Evolutionary conservation across 2,797 vertebrate species (phyloP).

Genomic region (Gallinago stenura): DNA sequence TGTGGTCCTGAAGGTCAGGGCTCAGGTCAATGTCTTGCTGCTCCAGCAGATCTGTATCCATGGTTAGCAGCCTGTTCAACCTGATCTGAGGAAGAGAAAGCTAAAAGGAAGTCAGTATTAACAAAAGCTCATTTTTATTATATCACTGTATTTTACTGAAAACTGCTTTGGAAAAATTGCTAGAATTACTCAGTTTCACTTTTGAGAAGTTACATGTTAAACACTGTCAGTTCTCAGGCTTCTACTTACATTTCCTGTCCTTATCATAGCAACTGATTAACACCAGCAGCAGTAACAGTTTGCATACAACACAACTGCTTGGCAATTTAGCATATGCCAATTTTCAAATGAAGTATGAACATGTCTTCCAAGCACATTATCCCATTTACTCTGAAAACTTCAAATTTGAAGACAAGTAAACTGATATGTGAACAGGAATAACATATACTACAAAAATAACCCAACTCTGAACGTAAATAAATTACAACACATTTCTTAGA

Average conservation of each 20-base stretch:
- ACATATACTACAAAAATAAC: not conserved
- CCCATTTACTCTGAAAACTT: slow-evolving; percentile 16
- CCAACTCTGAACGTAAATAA: not conserved
- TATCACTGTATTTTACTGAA: not conserved
- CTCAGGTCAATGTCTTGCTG: slow-evolving; percentile 95
- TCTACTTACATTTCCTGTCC: not conserved
- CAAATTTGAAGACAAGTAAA: slow-evolving; percentile 51
- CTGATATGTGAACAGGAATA: not conserved
- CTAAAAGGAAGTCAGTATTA: slow-evolving; percentile 81
- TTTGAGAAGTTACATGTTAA: not conserved
- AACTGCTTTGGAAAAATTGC: not conserved
- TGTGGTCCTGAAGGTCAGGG: slow-evolving; percentile 92
- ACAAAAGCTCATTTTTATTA: not conserved
- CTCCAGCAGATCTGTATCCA: slow-evolving; percentile 95
- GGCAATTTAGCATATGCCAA: not conserved
- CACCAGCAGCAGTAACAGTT: not conserved
- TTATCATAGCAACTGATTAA: not conserved
- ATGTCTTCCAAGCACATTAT: not conserved
- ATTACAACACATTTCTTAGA: not conserved
- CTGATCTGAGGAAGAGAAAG: slow-evolving; percentile 95
- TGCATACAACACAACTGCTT: not conserved
- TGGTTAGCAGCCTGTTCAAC: slow-evolving; percentile 94
- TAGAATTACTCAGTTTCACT: not conserved
- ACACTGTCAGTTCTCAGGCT: not conserved
- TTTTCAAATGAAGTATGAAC: not conserved